phyloP scores from a whole-genome alignment of 1,140 invertebrate genomes.

The Leptinotarsa undecemlineata region DNA sequence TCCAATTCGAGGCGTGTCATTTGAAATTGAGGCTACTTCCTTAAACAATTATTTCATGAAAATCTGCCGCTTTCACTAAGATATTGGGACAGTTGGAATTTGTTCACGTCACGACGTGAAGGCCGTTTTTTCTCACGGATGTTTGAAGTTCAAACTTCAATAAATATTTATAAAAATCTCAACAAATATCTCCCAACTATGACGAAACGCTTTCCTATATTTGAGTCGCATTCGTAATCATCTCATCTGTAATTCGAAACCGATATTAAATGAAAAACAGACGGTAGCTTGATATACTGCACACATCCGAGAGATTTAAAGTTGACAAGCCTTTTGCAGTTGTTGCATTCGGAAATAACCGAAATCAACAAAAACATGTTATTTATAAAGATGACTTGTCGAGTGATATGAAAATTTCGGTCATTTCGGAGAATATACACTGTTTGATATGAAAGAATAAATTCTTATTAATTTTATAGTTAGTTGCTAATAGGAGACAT shows the following conservation, averaged over 20 bases:
- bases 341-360: not conserved
- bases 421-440: too few relatives aligned
- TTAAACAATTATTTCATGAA: not conserved
- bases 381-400: too few relatives aligned
- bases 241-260: constrained; percentile 8
- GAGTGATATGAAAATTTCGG: too few relatives aligned
- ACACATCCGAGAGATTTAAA: not conserved
- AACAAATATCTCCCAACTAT: not conserved
- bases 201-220: not conserved
- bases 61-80: not conserved
- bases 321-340: not conserved
- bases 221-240: not conserved
- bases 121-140: not conserved
- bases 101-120: not conserved
- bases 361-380: not conserved
- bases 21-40: not conserved
- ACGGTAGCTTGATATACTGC: constrained; percentile 1
- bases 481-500: too few relatives aligned
- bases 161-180: constrained; percentile 1
- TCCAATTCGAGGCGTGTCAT: not conserved
- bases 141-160: not conserved
- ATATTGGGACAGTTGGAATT: not conserved
- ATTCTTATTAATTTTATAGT: too few relatives aligned
- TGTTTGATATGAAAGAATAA: too few relatives aligned
- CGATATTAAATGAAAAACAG: constrained; percentile 6